Conservation (phyloP, 1,140 invertebrate genomes). For the Camponotus floridanus region DNA sequence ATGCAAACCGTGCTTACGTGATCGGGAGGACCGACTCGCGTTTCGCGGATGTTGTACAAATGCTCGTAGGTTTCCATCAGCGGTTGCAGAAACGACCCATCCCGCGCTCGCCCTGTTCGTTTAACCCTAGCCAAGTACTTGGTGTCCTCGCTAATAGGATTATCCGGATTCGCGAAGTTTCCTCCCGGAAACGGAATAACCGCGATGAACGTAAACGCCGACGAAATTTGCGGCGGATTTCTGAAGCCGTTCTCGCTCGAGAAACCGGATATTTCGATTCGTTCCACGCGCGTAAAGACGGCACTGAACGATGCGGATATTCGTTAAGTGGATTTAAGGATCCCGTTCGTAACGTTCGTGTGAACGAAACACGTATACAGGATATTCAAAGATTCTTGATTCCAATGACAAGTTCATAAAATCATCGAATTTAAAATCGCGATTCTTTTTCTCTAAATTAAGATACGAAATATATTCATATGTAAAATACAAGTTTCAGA, state of each 20-base stretch:
- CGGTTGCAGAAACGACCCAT: conserved; percentile 59
- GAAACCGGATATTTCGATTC: conserved; percentile 59
- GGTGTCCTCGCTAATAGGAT: conserved; percentile 76
- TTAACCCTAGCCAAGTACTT: conserved; percentile 68
- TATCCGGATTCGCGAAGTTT: conserved; percentile 75
- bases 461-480: background rate
- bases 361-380: background rate
- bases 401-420: background rate
- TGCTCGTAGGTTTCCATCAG: conserved; percentile 69
- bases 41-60: conserved; percentile 52
- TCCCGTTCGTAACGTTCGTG: background rate
- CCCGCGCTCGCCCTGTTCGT: conserved; percentile 60
- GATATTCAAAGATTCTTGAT: background rate
- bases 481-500: background rate
- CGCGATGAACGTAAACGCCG: conserved; percentile 64
- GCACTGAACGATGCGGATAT: background rate
- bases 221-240: conserved; percentile 71
- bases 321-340: conserved; percentile 13
- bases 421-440: background rate
- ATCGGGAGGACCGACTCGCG: conserved; percentile 13
- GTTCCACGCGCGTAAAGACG: background rate
- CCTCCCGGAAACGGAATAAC: conserved; percentile 64
- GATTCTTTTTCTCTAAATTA: background rate
- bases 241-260: conserved; percentile 21
- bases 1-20: conserved; percentile 46